These are phyloP conservation scores for Coreoperca whiteheadi DNA, from an alignment of 2,113 vertebrate species.

Conservation along the genomic window DNA sequence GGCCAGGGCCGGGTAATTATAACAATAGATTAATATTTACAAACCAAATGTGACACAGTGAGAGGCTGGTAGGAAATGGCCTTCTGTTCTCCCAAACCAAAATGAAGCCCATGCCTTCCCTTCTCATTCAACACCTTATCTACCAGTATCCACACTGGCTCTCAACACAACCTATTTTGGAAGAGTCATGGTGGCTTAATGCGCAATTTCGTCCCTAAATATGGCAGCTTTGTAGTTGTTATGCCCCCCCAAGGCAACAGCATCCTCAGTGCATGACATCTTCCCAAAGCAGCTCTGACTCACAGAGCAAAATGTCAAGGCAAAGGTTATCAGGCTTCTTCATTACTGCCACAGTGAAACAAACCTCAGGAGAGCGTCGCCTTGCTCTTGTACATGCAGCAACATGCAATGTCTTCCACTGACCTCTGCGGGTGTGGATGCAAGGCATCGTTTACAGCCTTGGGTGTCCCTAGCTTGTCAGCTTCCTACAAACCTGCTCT, in stretches of 20 bases:
- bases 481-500: slow-evolving; percentile 52
- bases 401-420: slow-evolving; percentile 38
- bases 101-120: slow-evolving; percentile 3
- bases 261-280: slow-evolving; percentile 57
- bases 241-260: slow-evolving; percentile 39
- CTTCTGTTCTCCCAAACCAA: slow-evolving; percentile 6
- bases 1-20: slow-evolving; percentile 38
- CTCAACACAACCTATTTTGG: slow-evolving; percentile 40
- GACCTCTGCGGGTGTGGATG: slow-evolving; percentile 57
- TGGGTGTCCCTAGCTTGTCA: slow-evolving; percentile 43
- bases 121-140: slow-evolving; percentile 20
- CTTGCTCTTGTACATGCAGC: slow-evolving; percentile 24
- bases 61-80: not conserved
- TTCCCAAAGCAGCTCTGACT: slow-evolving; percentile 69
- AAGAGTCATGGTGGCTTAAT: slow-evolving; percentile 39
- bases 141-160: not conserved
- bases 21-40: slow-evolving; percentile 55
- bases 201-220: slow-evolving; percentile 56
- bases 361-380: slow-evolving; percentile 38
- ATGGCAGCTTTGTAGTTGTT: slow-evolving; percentile 49
- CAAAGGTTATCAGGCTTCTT: slow-evolving; percentile 69
- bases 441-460: slow-evolving; percentile 41
- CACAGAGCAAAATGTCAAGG: slow-evolving; percentile 70
- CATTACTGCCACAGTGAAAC: slow-evolving; percentile 48
- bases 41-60: slow-evolving; percentile 31